Evolutionary conservation across 2,797 vertebrate genomes (phyloP).

Genomic region (Capromys pilorides): DNA sequence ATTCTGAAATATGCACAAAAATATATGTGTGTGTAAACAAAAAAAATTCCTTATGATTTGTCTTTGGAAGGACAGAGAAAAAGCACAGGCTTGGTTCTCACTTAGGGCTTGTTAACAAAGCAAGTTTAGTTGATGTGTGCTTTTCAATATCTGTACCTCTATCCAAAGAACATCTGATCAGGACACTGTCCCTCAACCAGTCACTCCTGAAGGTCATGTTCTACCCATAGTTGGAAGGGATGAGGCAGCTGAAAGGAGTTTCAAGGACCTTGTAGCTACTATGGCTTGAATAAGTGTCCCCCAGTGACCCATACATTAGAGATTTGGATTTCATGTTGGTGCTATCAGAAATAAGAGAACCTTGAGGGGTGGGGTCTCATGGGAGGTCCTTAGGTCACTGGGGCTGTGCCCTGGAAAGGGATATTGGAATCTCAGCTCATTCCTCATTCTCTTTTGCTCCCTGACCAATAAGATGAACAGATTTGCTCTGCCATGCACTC

Average conservation of each 20-base stretch:
- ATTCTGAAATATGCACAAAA: not conserved
- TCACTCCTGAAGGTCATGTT: not conserved
- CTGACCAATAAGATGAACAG: not conserved
- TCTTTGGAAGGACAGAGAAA: not conserved
- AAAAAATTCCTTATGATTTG: constrained; percentile 18
- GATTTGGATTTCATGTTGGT: not conserved
- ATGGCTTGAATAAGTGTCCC: not conserved
- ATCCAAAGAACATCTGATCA: not conserved
- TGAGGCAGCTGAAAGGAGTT: not conserved
- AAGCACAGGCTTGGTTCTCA: not conserved
- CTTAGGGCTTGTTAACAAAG: not conserved
- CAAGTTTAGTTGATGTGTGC: not conserved
- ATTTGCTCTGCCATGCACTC: not conserved
- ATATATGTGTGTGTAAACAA: not conserved
- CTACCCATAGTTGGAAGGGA: not conserved
- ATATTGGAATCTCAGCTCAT: not conserved
- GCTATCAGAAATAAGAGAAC: too few species aligned
- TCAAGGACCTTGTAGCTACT: not conserved
- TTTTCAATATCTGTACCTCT: not conserved
- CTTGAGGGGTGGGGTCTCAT: not conserved
- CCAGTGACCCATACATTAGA: not conserved
- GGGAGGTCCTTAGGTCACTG: not conserved
- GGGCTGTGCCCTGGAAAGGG: not conserved
- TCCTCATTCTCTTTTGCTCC: not conserved
- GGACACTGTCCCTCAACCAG: not conserved